Evolutionary conservation across 2,888 invertebrate genomes (phyloP), one percentile per base, ranked within the genome.

Genomic region (Ochropleura plecta): DNA sequence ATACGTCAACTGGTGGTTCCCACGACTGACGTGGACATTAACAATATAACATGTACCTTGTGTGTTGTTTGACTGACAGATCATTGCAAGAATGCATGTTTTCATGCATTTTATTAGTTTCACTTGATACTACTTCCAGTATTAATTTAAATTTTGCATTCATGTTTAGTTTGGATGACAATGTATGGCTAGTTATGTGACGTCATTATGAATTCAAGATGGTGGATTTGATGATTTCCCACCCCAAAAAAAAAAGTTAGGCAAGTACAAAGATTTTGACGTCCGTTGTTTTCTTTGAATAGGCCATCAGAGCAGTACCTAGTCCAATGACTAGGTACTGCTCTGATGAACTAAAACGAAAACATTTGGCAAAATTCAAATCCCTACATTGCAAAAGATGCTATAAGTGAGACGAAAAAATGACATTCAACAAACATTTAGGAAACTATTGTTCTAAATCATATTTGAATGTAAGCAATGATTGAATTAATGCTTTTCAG

Each of bases 41-140:
- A 46, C 59, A 59, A 2, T 40, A 78, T 46, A 60, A 12, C 18
- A 48, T 76, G 71, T 12, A 49, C 42, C 55, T 46, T 79, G 8
- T 4, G 12, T 10, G 55, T 55, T 12, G 55, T 40, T 62, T 73
- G 40, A 71, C 30, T 16, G 79, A 51, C 40, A 63, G 71, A 40
- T 59, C 40, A 55, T 79, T 79, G 16, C 30, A 40, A 18, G 44
- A 70, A 7, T 20, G 18, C 42, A 44, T 18, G 18, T 6, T 44
- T 53, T 30, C 30, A 30, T 30, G 30, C 30, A 30, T 30, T 30
- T 30, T 30, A 30, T 30, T 30, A 30, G 30, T 30, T 30, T 30
- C 30, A 30, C 30, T 30, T 30, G 30, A 30, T 30, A n/a, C n/a
- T n/a, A n/a, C n/a, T n/a, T n/a, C n/a, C n/a, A n/a, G n/a, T n/a